Evolutionary conservation across 2,888 invertebrate species (phyloP), one percentile per base, ranked within the genome.

Genomic region (Apomyelois bistriatella): DNA sequence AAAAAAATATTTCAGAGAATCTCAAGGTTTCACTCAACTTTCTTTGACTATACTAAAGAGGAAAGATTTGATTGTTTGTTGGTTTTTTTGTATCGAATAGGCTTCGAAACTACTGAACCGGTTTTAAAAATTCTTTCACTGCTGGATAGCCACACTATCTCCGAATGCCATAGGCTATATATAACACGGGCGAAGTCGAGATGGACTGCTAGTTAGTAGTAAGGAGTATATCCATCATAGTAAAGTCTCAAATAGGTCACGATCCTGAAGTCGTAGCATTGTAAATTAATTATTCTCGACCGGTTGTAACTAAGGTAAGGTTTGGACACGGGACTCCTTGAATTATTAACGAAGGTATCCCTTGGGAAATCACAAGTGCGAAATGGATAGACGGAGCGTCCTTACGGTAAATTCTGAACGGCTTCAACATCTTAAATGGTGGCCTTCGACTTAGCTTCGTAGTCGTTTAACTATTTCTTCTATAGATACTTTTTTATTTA

Each of bases 331-430:
- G 79, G 81, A 80, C 77, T 66, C 64, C 63, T 67, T 86, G 85
- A 87, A 88, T 88, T 85, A 87, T 85, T 86, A 78, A 88, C 80
- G 71, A 73, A 75, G 75, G 67, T 63, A 57, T 58, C 88, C 72
- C 79, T 55, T 58, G 87, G 88, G 89, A 89, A 89, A 89, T 89
- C 87, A 88, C 79, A 70, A 81, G 79, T 80, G 76, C 74, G 70
- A 70, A 75, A 62, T 68, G 60, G 64, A 66, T 68, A 65, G 69
- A 70, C 62, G 57, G 62, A 53, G 61, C 62, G 59, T 53, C 54
- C 57, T 58, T 47, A 58, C 61, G 63, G 58, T 52, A 61, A 63
- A 56, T 55, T 57, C 55, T 46, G 36, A 38, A 32, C 49, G 43
- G 47, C 46, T 37, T 49, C 52, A 9, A 40, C 51, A 13, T 32